A percentile compares a stretch with the other conserved stretches of the same genome.
Evolutionary conservation across 2,113 vertebrate genomes (phyloP).

Genomic region (Gorsachius goisagi): DNA sequence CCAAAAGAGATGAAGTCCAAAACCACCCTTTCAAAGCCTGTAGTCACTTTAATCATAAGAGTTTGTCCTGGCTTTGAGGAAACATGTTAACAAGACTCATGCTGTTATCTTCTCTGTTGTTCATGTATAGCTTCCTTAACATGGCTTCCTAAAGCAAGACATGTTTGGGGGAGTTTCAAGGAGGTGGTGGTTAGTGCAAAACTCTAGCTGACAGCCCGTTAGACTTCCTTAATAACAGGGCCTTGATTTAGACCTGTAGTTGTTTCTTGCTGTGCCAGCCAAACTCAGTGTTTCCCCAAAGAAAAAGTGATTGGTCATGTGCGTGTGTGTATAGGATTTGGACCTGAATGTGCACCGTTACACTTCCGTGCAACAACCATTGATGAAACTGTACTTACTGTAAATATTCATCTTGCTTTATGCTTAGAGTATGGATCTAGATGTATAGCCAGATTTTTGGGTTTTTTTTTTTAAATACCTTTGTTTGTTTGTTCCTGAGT

Average conservation of each 20-base stretch:
- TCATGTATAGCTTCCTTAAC: neutral
- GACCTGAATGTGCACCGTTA: neutral
- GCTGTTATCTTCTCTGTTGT: neutral
- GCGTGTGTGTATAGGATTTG: neutral
- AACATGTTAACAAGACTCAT: neutral
- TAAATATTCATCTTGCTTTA: neutral
- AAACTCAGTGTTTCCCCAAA: neutral
- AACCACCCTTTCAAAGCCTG: neutral
- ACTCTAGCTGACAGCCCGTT: neutral
- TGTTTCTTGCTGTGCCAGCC: neutral
- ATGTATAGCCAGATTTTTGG: neutral
- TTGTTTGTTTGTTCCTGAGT: neutral
- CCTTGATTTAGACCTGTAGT: neutral
- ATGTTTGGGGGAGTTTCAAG: neutral
- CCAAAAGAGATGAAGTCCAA: neutral
- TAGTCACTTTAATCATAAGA: neutral
- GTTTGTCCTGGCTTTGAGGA: neutral
- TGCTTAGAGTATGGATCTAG: neutral
- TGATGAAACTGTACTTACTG: neutral
- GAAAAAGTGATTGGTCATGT: accelerated
- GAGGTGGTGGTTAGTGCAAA: neutral
- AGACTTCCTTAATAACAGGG: neutral
- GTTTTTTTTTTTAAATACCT: too few relatives aligned
- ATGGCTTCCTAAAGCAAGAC: neutral
- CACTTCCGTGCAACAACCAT: neutral